Evolutionary conservation across 37 sponge, comb jelly and placozoan genomes (phyloP).

Genomic region (Agelas oroides): DNA sequence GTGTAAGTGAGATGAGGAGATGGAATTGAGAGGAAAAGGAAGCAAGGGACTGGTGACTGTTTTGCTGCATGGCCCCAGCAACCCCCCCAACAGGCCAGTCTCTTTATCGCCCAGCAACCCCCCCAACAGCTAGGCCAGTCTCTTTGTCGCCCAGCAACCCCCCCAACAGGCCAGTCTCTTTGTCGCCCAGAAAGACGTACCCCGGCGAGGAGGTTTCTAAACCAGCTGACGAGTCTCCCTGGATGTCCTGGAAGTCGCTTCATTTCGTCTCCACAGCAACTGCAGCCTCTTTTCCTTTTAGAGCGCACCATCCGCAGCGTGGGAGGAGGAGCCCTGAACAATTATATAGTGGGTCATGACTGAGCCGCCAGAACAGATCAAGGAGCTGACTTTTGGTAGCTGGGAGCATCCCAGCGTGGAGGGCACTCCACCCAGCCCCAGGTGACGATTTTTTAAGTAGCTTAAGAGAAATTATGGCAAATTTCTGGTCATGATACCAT

Average conservation of each 20-base stretch:
- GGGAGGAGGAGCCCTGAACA: not conserved
- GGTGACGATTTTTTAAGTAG: slow-evolving; percentile 16
- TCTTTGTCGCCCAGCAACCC: too few relatives aligned
- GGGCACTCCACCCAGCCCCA: slow-evolving; percentile 38
- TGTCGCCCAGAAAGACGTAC: slow-evolving; percentile 62
- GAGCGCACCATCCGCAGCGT: slow-evolving; percentile 10
- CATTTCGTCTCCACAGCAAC: not conserved
- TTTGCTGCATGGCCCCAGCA: too few relatives aligned
- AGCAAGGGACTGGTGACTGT: too few relatives aligned
- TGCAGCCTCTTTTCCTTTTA: slow-evolving; percentile 1
- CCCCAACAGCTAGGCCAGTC: too few relatives aligned
- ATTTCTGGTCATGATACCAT: too few relatives aligned
- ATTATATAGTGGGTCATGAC: not conserved
- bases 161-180: too few relatives aligned
- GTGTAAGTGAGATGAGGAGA: too few relatives aligned
- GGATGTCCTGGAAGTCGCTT: slow-evolving; percentile 57
- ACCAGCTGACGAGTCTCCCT: slow-evolving; percentile 59
- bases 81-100: too few relatives aligned
- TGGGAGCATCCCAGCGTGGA: slow-evolving; percentile 30
- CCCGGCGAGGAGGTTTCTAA: slow-evolving; percentile 66
- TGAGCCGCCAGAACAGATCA: not conserved
- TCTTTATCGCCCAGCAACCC: too few relatives aligned
- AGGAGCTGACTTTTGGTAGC: slow-evolving; percentile 17
- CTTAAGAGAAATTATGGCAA: too few relatives aligned
- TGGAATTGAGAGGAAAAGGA: too few relatives aligned